These are phyloP conservation scores for Gadopsis bispinosus DNA, from an alignment of 2,797 vertebrate species.

Conservation along the genomic window DNA sequence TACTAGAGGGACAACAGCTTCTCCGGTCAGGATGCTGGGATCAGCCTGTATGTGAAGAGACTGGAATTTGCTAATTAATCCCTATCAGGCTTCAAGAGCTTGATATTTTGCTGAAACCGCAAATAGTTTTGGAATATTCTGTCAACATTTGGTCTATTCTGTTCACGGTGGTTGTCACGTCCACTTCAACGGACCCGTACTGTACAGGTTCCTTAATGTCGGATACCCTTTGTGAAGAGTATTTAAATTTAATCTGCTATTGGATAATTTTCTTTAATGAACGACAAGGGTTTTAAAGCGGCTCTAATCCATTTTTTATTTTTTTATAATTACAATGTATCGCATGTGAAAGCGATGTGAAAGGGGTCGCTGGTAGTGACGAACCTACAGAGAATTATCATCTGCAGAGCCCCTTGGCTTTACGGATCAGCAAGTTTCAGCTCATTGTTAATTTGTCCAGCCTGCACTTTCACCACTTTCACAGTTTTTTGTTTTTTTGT, in stretches of 20 bases:
- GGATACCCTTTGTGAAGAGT: background rate
- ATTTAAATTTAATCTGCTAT: background rate
- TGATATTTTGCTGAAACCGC: slow-evolving; percentile 1
- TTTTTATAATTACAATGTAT: background rate
- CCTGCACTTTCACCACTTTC: background rate
- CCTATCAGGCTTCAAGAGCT: background rate
- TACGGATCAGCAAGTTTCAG: background rate
- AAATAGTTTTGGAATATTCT: background rate
- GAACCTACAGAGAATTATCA: background rate
- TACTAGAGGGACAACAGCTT: slow-evolving; percentile 8
- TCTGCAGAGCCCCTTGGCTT: background rate
- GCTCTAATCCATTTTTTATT: background rate
- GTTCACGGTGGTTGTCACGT: slow-evolving; percentile 2
- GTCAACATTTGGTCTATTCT: background rate
- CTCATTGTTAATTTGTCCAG: background rate
- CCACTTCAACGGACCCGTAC: background rate
- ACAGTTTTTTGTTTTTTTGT: too few species aligned
- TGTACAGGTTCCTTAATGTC: background rate
- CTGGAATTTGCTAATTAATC: slow-evolving; percentile 26
- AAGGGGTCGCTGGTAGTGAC: background rate
- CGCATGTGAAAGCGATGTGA: background rate
- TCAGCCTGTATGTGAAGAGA: slow-evolving; percentile 13
- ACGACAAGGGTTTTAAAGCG: background rate
- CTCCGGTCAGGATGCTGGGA: slow-evolving; percentile 21
- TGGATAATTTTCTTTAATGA: background rate